A percentile compares a stretch with the other conserved stretches of the same genome.
phyloP scores from a whole-genome alignment of 2,113 vertebrate genomes.

The Naja naja region DNA sequence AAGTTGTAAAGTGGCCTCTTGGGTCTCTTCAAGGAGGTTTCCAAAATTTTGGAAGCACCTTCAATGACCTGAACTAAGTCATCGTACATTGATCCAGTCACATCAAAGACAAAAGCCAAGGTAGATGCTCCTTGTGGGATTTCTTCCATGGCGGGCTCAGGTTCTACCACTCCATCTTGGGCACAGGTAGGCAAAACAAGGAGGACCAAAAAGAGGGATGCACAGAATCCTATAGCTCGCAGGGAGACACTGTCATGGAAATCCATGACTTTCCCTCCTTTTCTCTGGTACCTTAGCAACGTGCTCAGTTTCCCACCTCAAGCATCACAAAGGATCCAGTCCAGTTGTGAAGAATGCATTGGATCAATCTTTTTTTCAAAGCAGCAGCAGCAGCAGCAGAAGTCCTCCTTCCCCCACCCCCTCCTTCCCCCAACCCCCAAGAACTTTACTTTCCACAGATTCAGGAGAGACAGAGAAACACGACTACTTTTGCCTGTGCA shows the following conservation, averaged over 20 bases:
- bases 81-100: slow-evolving; percentile 98
- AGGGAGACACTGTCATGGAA: slow-evolving; percentile 11
- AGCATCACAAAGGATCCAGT: slow-evolving; percentile 20
- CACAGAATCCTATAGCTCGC: slow-evolving; percentile 35
- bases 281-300: neutral
- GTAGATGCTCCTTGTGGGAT: slow-evolving; percentile 94
- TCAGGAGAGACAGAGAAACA: slow-evolving; percentile 29
- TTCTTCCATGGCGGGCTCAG: slow-evolving; percentile 52
- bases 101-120: slow-evolving; percentile 97
- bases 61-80: slow-evolving; percentile 97
- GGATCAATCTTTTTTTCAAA: slow-evolving; percentile 14
- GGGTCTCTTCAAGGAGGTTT: slow-evolving; percentile 92
- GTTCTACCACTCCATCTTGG: slow-evolving; percentile 57
- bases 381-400: neutral
- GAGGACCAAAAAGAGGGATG: slow-evolving; percentile 53
- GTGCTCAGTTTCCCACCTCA: slow-evolving; percentile 22
- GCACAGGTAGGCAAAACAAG: slow-evolving; percentile 56
- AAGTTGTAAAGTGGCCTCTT: slow-evolving; percentile 92
- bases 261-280: slow-evolving; percentile 39
- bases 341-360: slow-evolving; percentile 44
- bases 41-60: slow-evolving; percentile 96
- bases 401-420: neutral
- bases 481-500: slow-evolving; percentile 52
- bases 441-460: neutral
- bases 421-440: neutral